Evolutionary conservation across 2,888 invertebrate species (phyloP).

Genomic region (Margaritifera margaritifera): DNA sequence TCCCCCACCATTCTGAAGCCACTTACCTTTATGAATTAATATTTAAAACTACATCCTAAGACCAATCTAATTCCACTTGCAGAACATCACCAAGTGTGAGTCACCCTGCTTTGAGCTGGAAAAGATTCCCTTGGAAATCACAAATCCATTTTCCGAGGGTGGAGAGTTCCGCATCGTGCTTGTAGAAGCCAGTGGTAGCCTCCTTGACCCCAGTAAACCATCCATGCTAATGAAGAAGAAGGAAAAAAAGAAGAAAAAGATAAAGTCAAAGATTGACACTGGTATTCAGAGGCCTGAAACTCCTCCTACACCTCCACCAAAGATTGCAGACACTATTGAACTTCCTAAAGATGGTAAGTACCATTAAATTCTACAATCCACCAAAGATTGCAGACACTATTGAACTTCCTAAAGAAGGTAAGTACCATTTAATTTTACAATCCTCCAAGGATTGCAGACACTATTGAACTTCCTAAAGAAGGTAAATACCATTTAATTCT

Average conservation of each 20-base stretch:
- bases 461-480: conserved; percentile 34
- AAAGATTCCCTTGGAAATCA: conserved; percentile 60
- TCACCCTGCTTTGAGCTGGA: conserved; percentile 70
- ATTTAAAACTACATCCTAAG: background rate
- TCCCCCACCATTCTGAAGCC: too few species aligned
- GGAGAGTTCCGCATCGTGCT: conserved; percentile 68
- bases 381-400: conserved; percentile 35
- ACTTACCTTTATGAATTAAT: too few species aligned
- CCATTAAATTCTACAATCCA: conserved; percentile 12
- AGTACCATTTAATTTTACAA: background rate
- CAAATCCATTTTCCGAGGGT: conserved; percentile 67
- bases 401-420: conserved; percentile 41
- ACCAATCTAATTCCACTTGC: conserved; percentile 17
- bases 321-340: conserved; percentile 33
- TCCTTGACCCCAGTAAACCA: conserved; percentile 44
- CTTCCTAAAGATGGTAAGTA: conserved; percentile 39
- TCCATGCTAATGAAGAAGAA: conserved; percentile 43
- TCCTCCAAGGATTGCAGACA: conserved; percentile 38
- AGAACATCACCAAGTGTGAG: conserved; percentile 64
- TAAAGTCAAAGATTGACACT: conserved; percentile 61
- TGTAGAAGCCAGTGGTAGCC: conserved; percentile 60
- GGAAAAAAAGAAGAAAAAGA: conserved; percentile 52
- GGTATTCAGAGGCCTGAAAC: conserved; percentile 56
- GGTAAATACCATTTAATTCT: conserved; percentile 21
- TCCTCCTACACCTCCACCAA: conserved; percentile 48